Conservation (phyloP, 2,113 vertebrate species). For the Oreotrochilus melanogaster region DNA sequence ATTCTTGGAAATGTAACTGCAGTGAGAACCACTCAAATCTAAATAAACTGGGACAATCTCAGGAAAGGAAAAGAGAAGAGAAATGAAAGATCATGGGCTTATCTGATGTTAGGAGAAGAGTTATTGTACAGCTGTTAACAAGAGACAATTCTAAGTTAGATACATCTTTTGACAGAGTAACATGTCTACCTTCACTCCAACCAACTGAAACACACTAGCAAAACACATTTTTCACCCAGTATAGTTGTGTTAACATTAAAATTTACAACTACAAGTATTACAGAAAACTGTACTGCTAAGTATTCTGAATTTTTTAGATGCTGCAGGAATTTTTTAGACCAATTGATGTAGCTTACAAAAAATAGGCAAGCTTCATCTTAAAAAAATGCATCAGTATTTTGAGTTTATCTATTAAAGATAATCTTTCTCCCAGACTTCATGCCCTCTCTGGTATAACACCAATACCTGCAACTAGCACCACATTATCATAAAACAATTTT, state of each 20-base stretch:
- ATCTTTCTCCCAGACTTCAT: background rate
- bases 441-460: background rate
- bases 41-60: background rate
- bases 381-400: background rate
- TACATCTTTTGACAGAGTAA: background rate
- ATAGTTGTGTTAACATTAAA: background rate
- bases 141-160: background rate
- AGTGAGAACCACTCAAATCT: background rate
- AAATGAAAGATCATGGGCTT: background rate
- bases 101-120: background rate
- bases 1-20: background rate
- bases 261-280: background rate
- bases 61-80: background rate
- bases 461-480: background rate
- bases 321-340: background rate
- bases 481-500: background rate
- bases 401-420: background rate
- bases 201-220: background rate
- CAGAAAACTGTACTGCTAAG: background rate
- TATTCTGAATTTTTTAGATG: background rate
- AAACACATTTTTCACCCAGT: rapidly evolving
- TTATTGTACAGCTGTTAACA: background rate
- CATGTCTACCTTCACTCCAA: background rate
- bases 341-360: background rate
- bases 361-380: background rate